Percentiles rank a stretch among this genome's conserved stretches.
Conservation (phyloP, 1,140 invertebrate species). For the Ceratina japonica region DNA sequence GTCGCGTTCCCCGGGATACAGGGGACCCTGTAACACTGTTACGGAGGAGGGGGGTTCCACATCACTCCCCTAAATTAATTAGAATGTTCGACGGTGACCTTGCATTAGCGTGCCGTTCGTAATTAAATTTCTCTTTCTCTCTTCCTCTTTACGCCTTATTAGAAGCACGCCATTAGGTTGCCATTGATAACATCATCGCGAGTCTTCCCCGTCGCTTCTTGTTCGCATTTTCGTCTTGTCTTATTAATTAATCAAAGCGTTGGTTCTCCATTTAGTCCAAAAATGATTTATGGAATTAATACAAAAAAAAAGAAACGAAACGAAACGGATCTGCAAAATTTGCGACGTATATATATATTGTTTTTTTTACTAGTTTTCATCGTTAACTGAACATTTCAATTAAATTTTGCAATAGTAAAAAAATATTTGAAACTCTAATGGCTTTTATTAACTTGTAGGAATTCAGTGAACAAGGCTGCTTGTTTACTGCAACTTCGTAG, state of each 20-base stretch:
- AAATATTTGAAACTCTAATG: too few relatives aligned
- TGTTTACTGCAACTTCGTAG: background rate
- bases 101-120: constrained; percentile 29
- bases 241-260: background rate
- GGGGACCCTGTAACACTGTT: constrained; percentile 27
- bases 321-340: too few relatives aligned
- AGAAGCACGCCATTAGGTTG: constrained; percentile 9
- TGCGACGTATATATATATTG: too few relatives aligned
- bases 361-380: too few relatives aligned
- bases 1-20: constrained; percentile 9
- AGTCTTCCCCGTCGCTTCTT: background rate
- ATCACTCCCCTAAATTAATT: constrained; percentile 41
- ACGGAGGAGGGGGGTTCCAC: constrained; percentile 6
- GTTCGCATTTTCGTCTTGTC: background rate
- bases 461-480: too few relatives aligned
- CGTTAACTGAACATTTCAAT: too few relatives aligned
- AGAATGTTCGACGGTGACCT: constrained; percentile 39
- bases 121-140: constrained; percentile 31
- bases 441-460: too few relatives aligned
- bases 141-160: constrained; percentile 15
- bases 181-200: constrained; percentile 32
- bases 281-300: too few relatives aligned
- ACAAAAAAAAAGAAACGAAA: too few relatives aligned
- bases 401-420: too few relatives aligned
- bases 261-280: too few relatives aligned